Percentiles rank a stretch among this genome's conserved stretches.
Evolutionary conservation across 2,888 invertebrate genomes (phyloP).

Genomic region (Diarsia brunnea): DNA sequence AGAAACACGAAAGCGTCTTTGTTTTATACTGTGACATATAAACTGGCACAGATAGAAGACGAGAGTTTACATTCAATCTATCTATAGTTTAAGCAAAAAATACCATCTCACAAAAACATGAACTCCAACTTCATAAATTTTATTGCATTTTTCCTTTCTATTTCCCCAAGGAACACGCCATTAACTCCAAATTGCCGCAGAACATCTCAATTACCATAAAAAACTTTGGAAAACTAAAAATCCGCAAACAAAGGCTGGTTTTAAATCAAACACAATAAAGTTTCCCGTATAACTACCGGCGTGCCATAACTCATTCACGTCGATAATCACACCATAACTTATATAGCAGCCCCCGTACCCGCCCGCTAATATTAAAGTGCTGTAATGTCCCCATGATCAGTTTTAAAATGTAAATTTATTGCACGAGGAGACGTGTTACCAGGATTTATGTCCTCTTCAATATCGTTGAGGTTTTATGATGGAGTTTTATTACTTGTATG

Average conservation of each 20-base stretch:
- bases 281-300: conserved; percentile 57
- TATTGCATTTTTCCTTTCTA: conserved; percentile 41
- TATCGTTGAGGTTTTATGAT: conserved; percentile 63
- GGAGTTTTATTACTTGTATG: conserved; percentile 56
- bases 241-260: conserved; percentile 65
- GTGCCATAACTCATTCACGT: conserved; percentile 64
- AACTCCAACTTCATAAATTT: conserved; percentile 54
- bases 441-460: conserved; percentile 64
- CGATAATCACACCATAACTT: conserved; percentile 71
- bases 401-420: conserved; percentile 71
- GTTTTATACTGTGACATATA: background rate
- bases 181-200: conserved; percentile 63
- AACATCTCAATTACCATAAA: conserved; percentile 67
- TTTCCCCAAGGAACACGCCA: conserved; percentile 61
- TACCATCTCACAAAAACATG: conserved; percentile 20
- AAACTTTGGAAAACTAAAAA: conserved; percentile 61
- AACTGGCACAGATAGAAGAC: background rate
- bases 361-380: conserved; percentile 67
- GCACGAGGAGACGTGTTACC: conserved; percentile 59
- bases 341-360: conserved; percentile 52
- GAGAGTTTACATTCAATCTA: background rate
- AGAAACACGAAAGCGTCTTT: background rate
- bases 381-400: conserved; percentile 69
- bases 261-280: conserved; percentile 70
- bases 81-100: conserved; percentile 23